Conservation (phyloP, 1,140 invertebrate genomes). For the Aplysia californica region DNA sequence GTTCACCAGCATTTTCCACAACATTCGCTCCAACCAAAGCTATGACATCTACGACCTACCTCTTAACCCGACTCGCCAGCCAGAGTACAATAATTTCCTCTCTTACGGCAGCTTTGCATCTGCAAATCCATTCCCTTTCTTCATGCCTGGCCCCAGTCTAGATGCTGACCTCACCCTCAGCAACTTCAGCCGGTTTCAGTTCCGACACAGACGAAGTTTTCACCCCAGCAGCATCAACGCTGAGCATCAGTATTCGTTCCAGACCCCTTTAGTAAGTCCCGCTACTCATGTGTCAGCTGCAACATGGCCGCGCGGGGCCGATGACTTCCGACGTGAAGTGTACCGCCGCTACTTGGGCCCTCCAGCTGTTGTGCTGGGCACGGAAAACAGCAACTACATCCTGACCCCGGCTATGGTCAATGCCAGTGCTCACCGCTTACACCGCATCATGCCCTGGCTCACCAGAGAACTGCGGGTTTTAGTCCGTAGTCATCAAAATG, state of each 20-base stretch:
- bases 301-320: constrained; percentile 16
- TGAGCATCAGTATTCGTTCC: constrained; percentile 25
- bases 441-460: constrained; percentile 88
- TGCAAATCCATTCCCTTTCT: background rate
- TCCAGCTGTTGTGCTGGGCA: constrained; percentile 10
- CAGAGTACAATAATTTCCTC: constrained; percentile 8
- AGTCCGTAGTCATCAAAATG: constrained; percentile 68
- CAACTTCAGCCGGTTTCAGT: constrained; percentile 27
- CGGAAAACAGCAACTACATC: constrained; percentile 19
- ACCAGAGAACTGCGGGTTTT: constrained; percentile 85
- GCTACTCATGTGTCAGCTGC: constrained; percentile 8
- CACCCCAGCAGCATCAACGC: constrained; percentile 15
- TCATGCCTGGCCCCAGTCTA: constrained; percentile 6
- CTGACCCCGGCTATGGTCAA: constrained; percentile 26
- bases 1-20: constrained; percentile 92
- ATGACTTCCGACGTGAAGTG: constrained; percentile 12
- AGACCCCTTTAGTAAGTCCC: background rate
- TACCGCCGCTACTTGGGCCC: constrained; percentile 17
- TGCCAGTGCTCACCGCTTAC: constrained; percentile 63
- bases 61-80: background rate
- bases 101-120: background rate
- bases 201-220: background rate
- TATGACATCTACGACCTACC: constrained; percentile 74
- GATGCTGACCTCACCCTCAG: constrained; percentile 27
- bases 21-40: constrained; percentile 86